Evolutionary conservation across 2,888 invertebrate species (phyloP).

Genomic region (Epiblema foenella): DNA sequence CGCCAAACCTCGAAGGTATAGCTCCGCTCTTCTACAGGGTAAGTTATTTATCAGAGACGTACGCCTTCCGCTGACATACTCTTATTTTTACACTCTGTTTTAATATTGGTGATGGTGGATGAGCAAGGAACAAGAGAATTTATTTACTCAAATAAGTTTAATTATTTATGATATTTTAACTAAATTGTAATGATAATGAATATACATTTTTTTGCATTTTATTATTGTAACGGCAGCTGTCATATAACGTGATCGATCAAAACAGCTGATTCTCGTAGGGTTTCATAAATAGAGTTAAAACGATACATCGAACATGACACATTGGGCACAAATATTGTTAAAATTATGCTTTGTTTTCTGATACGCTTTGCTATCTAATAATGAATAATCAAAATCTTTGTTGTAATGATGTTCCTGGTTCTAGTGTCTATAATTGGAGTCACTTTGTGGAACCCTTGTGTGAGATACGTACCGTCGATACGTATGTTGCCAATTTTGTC

Average conservation of each 20-base stretch:
- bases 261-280: slow-evolving; percentile 72
- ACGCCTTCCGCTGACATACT: slow-evolving; percentile 49
- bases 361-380: slow-evolving; percentile 64
- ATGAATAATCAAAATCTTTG: slow-evolving; percentile 61
- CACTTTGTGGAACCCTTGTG: slow-evolving; percentile 71
- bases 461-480: slow-evolving; percentile 27
- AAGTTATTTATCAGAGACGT: slow-evolving; percentile 43
- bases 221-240: slow-evolving; percentile 82
- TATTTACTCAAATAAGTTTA: slow-evolving; percentile 84
- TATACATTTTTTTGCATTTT: slow-evolving; percentile 83
- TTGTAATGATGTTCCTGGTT: slow-evolving; percentile 62
- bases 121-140: slow-evolving; percentile 85
- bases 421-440: slow-evolving; percentile 58
- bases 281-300: slow-evolving; percentile 79
- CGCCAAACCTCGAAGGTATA: slow-evolving; percentile 46
- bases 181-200: slow-evolving; percentile 66
- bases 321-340: slow-evolving; percentile 82
- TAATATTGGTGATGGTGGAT: slow-evolving; percentile 72
- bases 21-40: slow-evolving; percentile 54
- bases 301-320: slow-evolving; percentile 84
- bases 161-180: slow-evolving; percentile 75
- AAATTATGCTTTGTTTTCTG: slow-evolving; percentile 72
- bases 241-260: slow-evolving; percentile 73
- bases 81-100: slow-evolving; percentile 81
- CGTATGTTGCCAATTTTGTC: slow-evolving; percentile 35